Percentiles rank a stretch among this genome's conserved stretches.
Evolutionary conservation across 2,113 vertebrate species (phyloP).

Genomic region (Tichodroma muraria): DNA sequence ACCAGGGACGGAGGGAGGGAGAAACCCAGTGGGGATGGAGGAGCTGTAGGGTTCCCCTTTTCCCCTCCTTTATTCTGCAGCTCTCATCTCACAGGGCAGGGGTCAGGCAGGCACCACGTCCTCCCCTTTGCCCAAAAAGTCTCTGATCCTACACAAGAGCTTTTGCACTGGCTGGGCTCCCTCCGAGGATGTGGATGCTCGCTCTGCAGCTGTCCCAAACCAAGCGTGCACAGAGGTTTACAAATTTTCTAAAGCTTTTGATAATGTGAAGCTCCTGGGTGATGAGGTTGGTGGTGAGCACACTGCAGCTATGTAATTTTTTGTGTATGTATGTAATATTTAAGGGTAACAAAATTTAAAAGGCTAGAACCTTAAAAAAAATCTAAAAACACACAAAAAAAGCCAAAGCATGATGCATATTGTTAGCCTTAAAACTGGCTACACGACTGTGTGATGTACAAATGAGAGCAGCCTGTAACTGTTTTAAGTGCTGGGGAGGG

Average conservation of each 20-base stretch:
- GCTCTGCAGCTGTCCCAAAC: neutral
- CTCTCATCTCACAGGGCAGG: neutral
- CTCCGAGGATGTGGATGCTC: neutral
- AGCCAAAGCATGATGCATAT: conserved; percentile 96
- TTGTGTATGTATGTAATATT: conserved; percentile 85
- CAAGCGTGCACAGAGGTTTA: conserved; percentile 69
- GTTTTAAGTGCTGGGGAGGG: conserved; percentile 48
- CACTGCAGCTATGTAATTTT: conserved; percentile 75
- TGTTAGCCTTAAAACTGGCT: conserved; percentile 83
- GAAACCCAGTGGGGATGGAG: neutral
- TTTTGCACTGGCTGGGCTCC: neutral
- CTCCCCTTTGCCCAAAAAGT: neutral
- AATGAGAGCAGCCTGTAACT: conserved; percentile 60
- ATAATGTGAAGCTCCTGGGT: conserved; percentile 83
- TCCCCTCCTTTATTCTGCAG: neutral
- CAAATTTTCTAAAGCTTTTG: conserved; percentile 73
- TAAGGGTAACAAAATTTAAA: conserved; percentile 69
- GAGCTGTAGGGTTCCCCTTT: neutral
- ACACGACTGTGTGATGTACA: conserved; percentile 79
- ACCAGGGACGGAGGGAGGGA: neutral
- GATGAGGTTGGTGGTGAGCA: conserved; percentile 65
- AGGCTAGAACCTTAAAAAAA: conserved; percentile 57
- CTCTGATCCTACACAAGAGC: neutral
- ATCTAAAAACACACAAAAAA: conserved; percentile 56
- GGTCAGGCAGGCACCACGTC: rapidly evolving